Percentiles rank a stretch among this genome's conserved stretches.
phyloP scores from a whole-genome alignment of 1,140 invertebrate genomes.

The Listronotus oregonensis region DNA sequence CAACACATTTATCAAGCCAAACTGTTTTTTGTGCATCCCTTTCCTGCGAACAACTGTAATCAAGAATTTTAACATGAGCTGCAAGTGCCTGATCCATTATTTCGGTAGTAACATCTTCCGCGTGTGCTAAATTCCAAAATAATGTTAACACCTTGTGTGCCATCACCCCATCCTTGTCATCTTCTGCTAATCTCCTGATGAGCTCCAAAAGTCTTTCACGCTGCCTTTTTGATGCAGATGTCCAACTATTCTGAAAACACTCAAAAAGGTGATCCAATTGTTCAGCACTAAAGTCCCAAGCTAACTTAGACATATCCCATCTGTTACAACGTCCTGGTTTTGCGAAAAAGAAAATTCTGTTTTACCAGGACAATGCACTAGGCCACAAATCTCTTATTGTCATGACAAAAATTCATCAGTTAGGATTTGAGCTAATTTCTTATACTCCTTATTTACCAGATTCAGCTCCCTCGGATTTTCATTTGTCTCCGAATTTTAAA shows the following conservation, averaged over 20 bases:
- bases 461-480: too few species aligned
- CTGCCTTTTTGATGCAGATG: constrained; percentile 94
- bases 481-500: too few species aligned
- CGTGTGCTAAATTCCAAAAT: constrained; percentile 96
- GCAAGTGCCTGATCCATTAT: constrained; percentile 96
- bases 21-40: constrained; percentile 94
- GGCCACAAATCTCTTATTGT: too few species aligned
- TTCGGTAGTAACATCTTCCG: constrained; percentile 94
- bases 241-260: constrained; percentile 94
- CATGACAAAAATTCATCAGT: too few species aligned
- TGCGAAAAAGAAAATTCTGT: too few species aligned
- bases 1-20: constrained; percentile 95
- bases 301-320: constrained; percentile 96
- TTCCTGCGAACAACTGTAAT: constrained; percentile 96
- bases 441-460: too few species aligned
- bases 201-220: constrained; percentile 94
- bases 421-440: too few species aligned
- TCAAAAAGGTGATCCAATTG: constrained; percentile 97
- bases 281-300: constrained; percentile 97
- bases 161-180: constrained; percentile 98
- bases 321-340: too few species aligned
- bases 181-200: constrained; percentile 89
- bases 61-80: constrained; percentile 96
- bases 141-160: constrained; percentile 96
- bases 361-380: too few species aligned